Base-by-base conservation (phyloP, 2,113 vertebrate genomes). In the Passer montanus region DNA sequence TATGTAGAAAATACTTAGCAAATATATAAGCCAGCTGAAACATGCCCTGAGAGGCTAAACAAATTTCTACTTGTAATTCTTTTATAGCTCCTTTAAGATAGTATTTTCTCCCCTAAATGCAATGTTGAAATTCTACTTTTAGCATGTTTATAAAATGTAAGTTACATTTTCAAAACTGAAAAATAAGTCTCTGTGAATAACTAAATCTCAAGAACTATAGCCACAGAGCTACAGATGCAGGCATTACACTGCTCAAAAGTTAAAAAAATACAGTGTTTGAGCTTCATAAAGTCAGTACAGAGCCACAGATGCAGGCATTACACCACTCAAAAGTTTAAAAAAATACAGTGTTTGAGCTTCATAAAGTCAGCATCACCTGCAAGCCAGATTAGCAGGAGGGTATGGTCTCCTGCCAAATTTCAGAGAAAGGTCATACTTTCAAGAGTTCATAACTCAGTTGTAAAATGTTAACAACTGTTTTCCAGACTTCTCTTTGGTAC, bases 401-500 rank as follows among this genome's bases (percentile, higher is more conserved):
- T 53, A 46, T 46, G 46, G 22, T 86, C 37, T 88, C 86, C 46
- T 46, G 55, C 31, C 68, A 73, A 44, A 41, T 63, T 69, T 53
- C 28, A 62, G 41, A 37, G 41, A 77, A 90, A 83, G 46, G 14
- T 91, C 20, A 1, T 44, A 44, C 86, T 86, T 94, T 74, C 11
- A 49, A 46, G 63, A 95, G 46, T 73, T 84, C 55, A 37, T 86
- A 90, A 90, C n/a, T 83, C 72, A 66, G 46, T 62, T 66, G 55
- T 69, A 90, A 92, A 92, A 81, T 33, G 37, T 53, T 92, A 84
- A 92, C 52, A 85, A 92, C 55, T 77, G 37, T 46, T 92, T 80
- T 77, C 89, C 83, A 95, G 93, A 66, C 55, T 80, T 90, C 58
- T 33, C 67, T 80, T 83, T 74, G 20, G 17, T 84, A 46, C 63